Evolutionary conservation across 2,888 invertebrate species (phyloP), one percentile per base, ranked within the genome.

Genomic region (Cetonia aurata): DNA sequence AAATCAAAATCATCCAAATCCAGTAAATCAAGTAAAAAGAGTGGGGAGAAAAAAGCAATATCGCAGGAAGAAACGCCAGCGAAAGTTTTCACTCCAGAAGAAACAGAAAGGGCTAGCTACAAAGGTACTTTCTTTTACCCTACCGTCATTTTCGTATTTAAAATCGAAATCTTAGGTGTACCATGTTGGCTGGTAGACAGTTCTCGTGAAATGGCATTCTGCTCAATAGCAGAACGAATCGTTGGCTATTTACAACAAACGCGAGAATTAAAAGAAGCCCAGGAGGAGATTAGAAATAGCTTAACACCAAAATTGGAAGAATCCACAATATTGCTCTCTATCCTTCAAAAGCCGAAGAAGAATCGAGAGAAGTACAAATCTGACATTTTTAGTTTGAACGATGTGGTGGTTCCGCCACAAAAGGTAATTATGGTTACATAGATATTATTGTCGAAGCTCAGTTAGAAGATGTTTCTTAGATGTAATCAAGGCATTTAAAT

Each of bases 181-280:
- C 73, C 75, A 0, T 74, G 72, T 70, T 77, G 77, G 77, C 31
- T 75, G 1, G 48, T 76, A 9, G 33, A 59, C 1, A 74, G 75
- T 44, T 68, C 73, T 9, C 66, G 71, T 13, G 44, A 56, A 55
- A 62, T 33, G 12, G 75, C 68, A 56, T 50, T 65, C 10, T 71
- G 69, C 48, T 67, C 72, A 0, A n/a, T 75, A 3, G 68, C 70
- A 13, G 62, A 67, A 41, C 48, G 70, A 17, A 50, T 77, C 19
- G 48, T 69, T 1, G 12, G 25, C 6, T 75, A 72, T 46, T 70
- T 77, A 17, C 17, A 33, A 17, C 37, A 57, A 10, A 75, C 73
- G 1, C 44, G 57, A 2, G 73, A 75, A 19, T 53, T 77, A 12
- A 6, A 25, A 13, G 48, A 65, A 25, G 73, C 74, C 9, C 62